These are phyloP conservation scores for Meleagris gallopavo DNA, from an alignment of 2,113 vertebrate genomes.

Conservation along the genomic window DNA sequence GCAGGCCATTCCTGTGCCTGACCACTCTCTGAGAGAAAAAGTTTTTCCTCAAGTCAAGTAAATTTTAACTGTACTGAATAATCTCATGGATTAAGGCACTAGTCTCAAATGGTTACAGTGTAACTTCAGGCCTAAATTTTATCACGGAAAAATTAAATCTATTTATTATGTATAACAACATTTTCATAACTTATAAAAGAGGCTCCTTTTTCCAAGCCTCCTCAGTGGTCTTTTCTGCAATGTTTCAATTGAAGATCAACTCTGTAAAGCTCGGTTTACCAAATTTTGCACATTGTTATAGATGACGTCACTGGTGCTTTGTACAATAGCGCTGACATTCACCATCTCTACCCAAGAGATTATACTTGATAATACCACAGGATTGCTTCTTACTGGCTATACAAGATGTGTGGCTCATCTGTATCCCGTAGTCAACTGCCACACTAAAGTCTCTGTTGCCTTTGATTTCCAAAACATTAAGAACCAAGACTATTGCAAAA, in stretches of 20 bases:
- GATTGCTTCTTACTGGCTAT: background rate
- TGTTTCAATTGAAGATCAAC: background rate
- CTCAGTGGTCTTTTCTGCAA: background rate
- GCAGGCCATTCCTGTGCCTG: too few species aligned
- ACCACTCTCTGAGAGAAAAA: too few species aligned
- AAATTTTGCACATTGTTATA: background rate
- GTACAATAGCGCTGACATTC: background rate
- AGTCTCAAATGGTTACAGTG: background rate
- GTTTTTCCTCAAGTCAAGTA: too few species aligned
- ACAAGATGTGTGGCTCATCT: background rate
- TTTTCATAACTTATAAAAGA: background rate
- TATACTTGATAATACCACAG: background rate
- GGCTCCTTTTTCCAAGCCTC: background rate
- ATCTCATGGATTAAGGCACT: background rate
- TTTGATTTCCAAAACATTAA: background rate
- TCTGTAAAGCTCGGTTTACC: background rate
- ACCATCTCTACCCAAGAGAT: background rate
- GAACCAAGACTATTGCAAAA: background rate
- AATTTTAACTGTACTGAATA: background rate
- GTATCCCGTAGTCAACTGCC: background rate
- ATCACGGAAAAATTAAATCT: background rate
- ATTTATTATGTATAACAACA: background rate
- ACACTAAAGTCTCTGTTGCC: background rate
- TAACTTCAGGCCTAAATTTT: background rate
- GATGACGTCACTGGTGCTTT: background rate